Conservation (phyloP, 2,113 vertebrate genomes). For the Saguinus midas region DNA sequence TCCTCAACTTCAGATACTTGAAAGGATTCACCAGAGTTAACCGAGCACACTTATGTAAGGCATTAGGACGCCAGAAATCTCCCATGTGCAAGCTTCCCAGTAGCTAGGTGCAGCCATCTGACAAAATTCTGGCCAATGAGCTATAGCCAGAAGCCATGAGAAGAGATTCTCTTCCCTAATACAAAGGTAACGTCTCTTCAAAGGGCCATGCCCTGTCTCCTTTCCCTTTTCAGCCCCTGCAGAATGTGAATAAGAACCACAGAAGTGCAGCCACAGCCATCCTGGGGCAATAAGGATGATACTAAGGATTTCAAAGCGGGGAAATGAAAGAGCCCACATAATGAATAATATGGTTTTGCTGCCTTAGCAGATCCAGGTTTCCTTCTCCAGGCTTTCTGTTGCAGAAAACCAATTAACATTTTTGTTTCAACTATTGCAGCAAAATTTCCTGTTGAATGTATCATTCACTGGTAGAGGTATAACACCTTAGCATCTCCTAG, state of each 20-base stretch:
- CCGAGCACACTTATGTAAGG: background rate
- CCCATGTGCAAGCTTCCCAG: no score
- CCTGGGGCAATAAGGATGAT: background rate
- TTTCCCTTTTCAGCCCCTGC: background rate
- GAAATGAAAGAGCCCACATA: background rate
- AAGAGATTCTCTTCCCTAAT: background rate
- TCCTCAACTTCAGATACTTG: background rate
- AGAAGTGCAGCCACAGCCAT: background rate
- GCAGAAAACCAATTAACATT: background rate
- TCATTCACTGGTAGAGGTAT: background rate
- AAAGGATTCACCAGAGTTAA: background rate
- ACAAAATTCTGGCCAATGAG: background rate
- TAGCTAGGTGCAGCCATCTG: background rate
- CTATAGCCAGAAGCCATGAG: background rate
- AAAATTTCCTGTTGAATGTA: constrained; percentile 7
- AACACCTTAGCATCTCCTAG: background rate
- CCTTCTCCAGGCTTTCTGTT: background rate
- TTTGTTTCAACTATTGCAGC: background rate
- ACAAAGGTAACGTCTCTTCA: background rate
- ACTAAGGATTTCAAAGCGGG: background rate
- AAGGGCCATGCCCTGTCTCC: background rate
- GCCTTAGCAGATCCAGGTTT: background rate
- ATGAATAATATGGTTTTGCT: background rate
- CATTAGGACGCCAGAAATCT: background rate
- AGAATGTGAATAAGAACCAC: background rate